phyloP scores from a whole-genome alignment of 2,113 vertebrate genomes.

The Coryphaenoides rupestris region DNA sequence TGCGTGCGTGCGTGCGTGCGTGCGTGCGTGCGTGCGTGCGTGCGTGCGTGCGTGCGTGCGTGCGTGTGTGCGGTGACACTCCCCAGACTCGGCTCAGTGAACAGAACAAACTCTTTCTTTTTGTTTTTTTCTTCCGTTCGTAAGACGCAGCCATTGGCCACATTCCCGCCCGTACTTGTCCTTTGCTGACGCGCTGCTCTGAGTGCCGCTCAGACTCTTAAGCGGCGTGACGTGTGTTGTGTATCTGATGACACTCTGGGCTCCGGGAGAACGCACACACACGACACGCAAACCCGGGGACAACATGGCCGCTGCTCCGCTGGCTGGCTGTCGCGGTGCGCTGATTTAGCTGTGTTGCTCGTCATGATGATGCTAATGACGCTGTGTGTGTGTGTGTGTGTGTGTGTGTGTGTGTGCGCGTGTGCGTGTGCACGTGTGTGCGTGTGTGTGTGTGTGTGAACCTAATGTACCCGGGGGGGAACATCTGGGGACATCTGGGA shows the following conservation, averaged over 20 bases:
- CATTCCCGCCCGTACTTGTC: constrained; percentile 18
- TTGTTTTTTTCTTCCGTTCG: neutral
- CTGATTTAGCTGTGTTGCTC: too few species aligned
- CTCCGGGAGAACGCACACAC: constrained; percentile 6
- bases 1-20: constrained; percentile 1
- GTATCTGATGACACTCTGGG: neutral
- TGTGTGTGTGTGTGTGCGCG: too few species aligned
- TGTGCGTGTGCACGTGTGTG: too few species aligned
- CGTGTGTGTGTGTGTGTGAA: too few species aligned
- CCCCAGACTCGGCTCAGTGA: constrained; percentile 21
- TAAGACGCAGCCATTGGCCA: neutral
- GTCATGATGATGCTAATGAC: too few species aligned
- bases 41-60: neutral
- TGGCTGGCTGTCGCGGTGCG: constrained; percentile 9
- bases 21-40: neutral
- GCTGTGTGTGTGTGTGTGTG: too few species aligned
- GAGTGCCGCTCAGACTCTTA: constrained; percentile 8
- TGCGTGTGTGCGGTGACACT: constrained; percentile 14
- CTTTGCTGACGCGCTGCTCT: constrained; percentile 43
- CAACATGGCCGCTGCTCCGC: too few species aligned
- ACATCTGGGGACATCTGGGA: too few species aligned
- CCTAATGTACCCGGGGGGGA: too few species aligned
- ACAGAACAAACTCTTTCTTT: neutral
- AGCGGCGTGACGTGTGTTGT: constrained; percentile 45
- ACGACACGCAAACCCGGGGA: too few species aligned